Evolutionary conservation across 2,113 vertebrate genomes (phyloP).

Genomic region (Uria lomvia): DNA sequence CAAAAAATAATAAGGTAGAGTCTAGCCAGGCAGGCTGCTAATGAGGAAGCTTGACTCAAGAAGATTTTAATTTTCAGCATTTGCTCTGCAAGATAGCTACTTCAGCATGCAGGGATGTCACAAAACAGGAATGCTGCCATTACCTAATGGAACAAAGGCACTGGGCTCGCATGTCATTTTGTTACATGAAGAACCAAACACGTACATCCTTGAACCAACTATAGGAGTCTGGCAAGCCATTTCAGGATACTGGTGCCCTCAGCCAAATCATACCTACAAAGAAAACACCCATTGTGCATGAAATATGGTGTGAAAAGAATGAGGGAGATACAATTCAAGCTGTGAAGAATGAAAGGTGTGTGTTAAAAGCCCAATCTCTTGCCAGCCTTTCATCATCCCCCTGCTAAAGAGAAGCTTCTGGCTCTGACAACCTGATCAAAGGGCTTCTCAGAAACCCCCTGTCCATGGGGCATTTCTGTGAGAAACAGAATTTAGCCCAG

Average conservation of each 20-base stretch:
- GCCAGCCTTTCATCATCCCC: not conserved
- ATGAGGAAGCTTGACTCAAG: conserved; percentile 35
- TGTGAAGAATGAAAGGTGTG: not conserved
- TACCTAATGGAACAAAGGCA: not conserved
- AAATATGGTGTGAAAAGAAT: not conserved
- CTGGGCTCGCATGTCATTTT: not conserved
- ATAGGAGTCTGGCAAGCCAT: not conserved
- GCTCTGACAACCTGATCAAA: not conserved
- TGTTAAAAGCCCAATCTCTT: not conserved
- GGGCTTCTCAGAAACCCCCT: not conserved
- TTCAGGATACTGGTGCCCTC: not conserved
- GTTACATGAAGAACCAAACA: not conserved
- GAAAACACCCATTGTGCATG: not conserved
- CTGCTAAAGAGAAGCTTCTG: not conserved
- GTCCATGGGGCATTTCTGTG: not conserved
- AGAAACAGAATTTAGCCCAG: not conserved
- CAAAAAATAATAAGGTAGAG: conserved; percentile 45
- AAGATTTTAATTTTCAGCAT: conserved; percentile 46
- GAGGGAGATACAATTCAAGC: not conserved
- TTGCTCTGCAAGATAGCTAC: conserved; percentile 12
- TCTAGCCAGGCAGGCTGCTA: conserved; percentile 51
- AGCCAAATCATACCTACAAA: not conserved
- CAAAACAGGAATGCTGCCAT: not conserved
- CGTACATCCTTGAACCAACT: not conserved
- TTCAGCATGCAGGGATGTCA: not conserved